Evolutionary conservation across 2,797 vertebrate species (phyloP), one percentile per base, ranked within the genome.

Genomic region (Sebastolobus alascanus): DNA sequence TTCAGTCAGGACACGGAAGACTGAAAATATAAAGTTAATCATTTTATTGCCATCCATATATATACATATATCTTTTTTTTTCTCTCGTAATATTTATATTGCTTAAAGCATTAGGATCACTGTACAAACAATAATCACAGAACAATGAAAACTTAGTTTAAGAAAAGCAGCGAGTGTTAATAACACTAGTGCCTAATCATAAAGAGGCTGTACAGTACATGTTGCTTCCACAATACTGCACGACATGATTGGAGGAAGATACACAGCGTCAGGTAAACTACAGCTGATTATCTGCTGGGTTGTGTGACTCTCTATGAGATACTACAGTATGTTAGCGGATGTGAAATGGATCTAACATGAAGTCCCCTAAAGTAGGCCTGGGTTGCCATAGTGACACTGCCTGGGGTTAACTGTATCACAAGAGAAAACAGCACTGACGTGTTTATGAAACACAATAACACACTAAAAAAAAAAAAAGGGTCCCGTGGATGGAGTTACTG

Each of bases 1-100:
- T 80, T 31, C n/a, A 81, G 4, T 79, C 20, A 59, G 29, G 61
- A 79, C 85, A 77, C 38, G 67, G 63, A 63, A 75, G 68, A 63
- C n/a, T 4, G 8, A 74, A 58, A 43, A 72, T 22, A 9, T 43
- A 25, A 70, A 70, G 54, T 83, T 75, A 68, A 72, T 82, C 69
- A 79, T 82, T 95, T 95, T 95, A 95, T 95, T 95, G 83, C 90
- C 91, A 90, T 86, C 76, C 77, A 95, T 93, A 90, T 93, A 90
- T 91, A 92, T 89, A 94, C 82, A 93, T 71, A 86, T 73, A 84
- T 87, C 38, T 89, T 68, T 78, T 66, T 65, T 68, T 63, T 75
- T 11, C 77, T 81, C 55, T 73, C 76, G 40, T 27, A 50, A 84
- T 82, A 84, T 78, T 81, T 71, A 61, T 84, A 82, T 54, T 90